Evolutionary conservation across 2,797 vertebrate genomes (phyloP), one percentile per base, ranked within the genome.

Genomic region (Lateolabrax maculatus): DNA sequence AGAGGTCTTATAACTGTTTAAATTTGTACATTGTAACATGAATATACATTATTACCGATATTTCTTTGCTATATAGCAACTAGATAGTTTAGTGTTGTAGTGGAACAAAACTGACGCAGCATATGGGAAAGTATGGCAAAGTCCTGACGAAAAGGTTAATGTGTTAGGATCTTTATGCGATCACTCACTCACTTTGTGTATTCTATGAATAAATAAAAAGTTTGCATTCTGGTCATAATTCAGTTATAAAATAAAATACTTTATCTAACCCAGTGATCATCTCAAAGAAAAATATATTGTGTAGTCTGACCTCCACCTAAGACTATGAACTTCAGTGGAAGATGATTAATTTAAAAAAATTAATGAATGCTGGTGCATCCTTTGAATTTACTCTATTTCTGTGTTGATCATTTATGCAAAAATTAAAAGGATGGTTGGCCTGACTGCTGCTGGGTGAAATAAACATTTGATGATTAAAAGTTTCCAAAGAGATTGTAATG

Each of bases 391-490:
- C 39, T 31, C 6, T 1, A 5, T 65, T 39, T 27, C 2, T 48
- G 19, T 29, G 31, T 41, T 48, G 31, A 72, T 55, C 3, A 44
- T 68, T 68, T 36, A 57, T 61, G n/a, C 15, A 51, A 51, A 15
- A 64, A n/a, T 15, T 52, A 68, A 52, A 18, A 5, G 44, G 37
- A 34, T 6, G n/a, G 61, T 48, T 55, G 31, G 41, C 34, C 61
- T 49, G 48, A n/a, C 18, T 34, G 37, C 46, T 48, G 19, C 29
- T 68, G 1, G 13, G 27, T 4, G 23, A 60, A 70, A 62, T 19
- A 58, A 69, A 52, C 46, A 68, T 56, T 18, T 63, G 10, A 61
- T 34, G 69, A 62, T n/a, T 7, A 11, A 31, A 71, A 56, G 34
- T 36, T 44, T 46, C 44, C 4, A 29, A 48, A 43, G 25, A 71